A percentile compares a stretch with the other conserved stretches of the same genome.
Evolutionary conservation across 2,113 vertebrate species (phyloP).

Genomic region (Lophotis ruficrista): DNA sequence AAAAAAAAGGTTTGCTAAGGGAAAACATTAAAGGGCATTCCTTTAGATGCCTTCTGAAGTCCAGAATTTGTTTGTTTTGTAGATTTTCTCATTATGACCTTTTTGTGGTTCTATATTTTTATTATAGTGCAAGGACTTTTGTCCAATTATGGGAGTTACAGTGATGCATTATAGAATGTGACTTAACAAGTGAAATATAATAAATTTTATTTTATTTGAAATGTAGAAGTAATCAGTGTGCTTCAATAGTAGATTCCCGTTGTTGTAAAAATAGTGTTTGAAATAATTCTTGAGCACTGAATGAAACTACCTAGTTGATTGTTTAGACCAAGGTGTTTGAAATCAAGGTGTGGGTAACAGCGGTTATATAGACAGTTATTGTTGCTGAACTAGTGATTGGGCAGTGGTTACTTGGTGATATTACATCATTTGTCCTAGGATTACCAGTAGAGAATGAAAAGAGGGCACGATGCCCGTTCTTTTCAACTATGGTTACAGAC

Average conservation of each 20-base stretch:
- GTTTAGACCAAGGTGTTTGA: neutral
- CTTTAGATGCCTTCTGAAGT: neutral
- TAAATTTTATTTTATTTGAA: neutral
- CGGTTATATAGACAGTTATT: neutral
- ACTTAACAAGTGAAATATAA: neutral
- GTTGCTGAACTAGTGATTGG: neutral
- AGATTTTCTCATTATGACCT: neutral
- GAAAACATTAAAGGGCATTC: neutral
- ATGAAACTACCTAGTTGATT: neutral
- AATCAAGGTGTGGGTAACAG: neutral
- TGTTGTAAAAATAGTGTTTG: neutral
- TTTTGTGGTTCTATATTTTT: neutral
- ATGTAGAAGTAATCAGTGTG: neutral
- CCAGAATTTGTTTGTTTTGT: neutral
- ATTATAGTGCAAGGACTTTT: neutral
- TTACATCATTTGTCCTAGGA: neutral
- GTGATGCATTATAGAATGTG: neutral
- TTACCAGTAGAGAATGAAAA: neutral
- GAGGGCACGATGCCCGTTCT: neutral
- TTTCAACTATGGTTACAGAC: neutral
- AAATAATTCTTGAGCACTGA: neutral
- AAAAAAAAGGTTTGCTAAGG: neutral
- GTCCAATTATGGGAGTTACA: neutral
- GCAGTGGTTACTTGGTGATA: neutral
- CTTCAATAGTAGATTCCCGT: neutral